Evolutionary conservation across 2,888 invertebrate genomes (phyloP).

Genomic region (Aphodius sticticus): DNA sequence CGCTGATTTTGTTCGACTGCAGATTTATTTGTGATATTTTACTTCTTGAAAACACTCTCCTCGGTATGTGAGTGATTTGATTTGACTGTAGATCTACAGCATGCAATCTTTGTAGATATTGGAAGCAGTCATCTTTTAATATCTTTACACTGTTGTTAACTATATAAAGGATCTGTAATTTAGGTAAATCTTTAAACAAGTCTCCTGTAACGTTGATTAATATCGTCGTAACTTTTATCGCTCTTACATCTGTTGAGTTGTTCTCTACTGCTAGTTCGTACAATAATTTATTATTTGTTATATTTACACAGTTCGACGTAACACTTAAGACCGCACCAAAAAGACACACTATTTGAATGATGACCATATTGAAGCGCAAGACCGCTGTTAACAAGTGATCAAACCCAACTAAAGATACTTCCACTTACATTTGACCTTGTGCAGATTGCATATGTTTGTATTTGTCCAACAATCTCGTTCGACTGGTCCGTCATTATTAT

Average conservation of each 20-base stretch:
- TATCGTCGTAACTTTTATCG: neutral
- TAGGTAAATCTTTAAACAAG: neutral
- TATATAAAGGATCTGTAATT: neutral
- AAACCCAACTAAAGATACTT: neutral
- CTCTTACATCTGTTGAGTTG: neutral
- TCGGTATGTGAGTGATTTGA: constrained; percentile 9
- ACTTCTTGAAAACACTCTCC: constrained; percentile 8
- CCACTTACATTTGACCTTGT: neutral
- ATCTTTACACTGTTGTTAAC: neutral
- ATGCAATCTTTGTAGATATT: constrained; percentile 27
- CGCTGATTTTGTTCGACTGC: constrained; percentile 16
- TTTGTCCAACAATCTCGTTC: neutral
- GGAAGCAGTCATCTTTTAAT: neutral
- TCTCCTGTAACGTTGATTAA: neutral
- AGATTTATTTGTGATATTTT: constrained; percentile 21
- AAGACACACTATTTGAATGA: neutral
- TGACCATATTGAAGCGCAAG: neutral
- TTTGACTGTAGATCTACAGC: constrained; percentile 19
- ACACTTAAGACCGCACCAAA: neutral
- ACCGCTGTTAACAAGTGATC: neutral
- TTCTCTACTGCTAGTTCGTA: neutral
- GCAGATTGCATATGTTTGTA: neutral
- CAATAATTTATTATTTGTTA: neutral
- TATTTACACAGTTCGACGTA: neutral
- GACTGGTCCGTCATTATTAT: neutral